Conservation (phyloP, 2,113 vertebrate genomes). For the Rallus limicola region DNA sequence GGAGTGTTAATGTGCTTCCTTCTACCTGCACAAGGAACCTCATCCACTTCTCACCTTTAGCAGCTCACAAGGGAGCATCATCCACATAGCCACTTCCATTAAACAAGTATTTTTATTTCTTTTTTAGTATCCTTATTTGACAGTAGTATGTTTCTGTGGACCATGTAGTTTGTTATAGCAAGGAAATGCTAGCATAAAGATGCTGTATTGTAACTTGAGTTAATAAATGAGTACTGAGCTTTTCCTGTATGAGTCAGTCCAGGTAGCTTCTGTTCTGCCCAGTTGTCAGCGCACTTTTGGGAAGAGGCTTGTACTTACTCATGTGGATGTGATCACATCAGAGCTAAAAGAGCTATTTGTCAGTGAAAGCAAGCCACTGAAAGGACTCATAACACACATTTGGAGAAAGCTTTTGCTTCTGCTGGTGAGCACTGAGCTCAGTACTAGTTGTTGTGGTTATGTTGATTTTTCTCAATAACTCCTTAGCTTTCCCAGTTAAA, state of each 20-base stretch:
- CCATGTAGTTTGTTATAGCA: neutral
- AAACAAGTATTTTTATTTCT: neutral
- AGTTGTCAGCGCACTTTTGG: neutral
- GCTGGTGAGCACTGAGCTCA: neutral
- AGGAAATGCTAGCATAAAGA: neutral
- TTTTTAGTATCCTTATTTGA: neutral
- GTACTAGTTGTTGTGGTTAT: neutral
- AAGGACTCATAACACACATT: neutral
- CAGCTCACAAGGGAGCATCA: neutral
- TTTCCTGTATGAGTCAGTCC: neutral
- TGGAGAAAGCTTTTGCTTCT: neutral
- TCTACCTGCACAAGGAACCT: neutral
- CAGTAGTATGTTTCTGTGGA: neutral
- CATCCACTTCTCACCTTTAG: neutral
- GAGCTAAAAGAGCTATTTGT: neutral
- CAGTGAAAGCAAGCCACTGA: neutral
- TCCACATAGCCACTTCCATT: neutral
- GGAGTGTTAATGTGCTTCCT: neutral
- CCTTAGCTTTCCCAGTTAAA: neutral
- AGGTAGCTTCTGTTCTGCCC: neutral
- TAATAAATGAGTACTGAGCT: neutral
- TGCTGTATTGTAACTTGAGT: fast-evolving
- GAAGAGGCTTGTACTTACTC: neutral
- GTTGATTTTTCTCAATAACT: neutral
- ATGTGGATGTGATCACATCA: neutral